Percentiles rank a stretch among this genome's conserved stretches.
Evolutionary conservation across 2,113 vertebrate species (phyloP).

Genomic region (Antennarius striatus): DNA sequence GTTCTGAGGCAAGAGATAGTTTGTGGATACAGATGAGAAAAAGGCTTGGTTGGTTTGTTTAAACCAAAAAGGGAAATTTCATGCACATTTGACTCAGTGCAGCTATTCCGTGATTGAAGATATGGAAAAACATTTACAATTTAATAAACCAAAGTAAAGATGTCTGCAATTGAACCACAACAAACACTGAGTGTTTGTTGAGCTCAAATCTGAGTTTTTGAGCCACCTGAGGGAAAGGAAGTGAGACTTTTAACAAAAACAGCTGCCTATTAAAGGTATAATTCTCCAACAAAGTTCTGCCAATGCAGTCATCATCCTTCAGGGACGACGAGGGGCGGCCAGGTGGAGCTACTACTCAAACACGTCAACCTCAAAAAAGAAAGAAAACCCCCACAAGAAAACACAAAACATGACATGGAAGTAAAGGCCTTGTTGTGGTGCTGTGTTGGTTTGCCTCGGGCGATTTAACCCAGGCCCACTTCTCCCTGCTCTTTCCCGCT

Average conservation of each 20-base stretch:
- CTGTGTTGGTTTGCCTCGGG: conserved; percentile 48
- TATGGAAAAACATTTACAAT: background rate
- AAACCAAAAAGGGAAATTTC: background rate
- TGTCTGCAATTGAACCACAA: conserved; percentile 6
- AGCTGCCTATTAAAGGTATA: conserved; percentile 30
- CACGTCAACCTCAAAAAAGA: conserved; percentile 57
- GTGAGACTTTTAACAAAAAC: conserved; percentile 40
- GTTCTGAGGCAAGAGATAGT: conserved; percentile 77
- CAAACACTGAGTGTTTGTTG: conserved; percentile 1
- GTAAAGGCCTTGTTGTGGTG: conserved; percentile 54
- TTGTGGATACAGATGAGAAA: background rate
- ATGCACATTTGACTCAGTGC: background rate
- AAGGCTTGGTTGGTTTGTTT: background rate
- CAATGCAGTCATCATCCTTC: conserved; percentile 46
- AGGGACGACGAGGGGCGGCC: conserved; percentile 47
- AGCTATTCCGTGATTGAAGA: background rate
- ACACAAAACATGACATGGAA: conserved; percentile 70
- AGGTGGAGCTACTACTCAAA: conserved; percentile 33
- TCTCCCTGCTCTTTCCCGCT: conserved; percentile 46
- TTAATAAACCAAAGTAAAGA: conserved; percentile 10
- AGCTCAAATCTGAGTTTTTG: conserved; percentile 7
- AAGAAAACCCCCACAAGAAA: conserved; percentile 55
- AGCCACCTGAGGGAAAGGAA: conserved; percentile 27
- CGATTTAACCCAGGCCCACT: conserved; percentile 60
- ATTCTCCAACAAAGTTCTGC: conserved; percentile 48